These are phyloP conservation scores for Antigone vipio DNA, from an alignment of 2,113 vertebrate genomes.

Conservation along the genomic window DNA sequence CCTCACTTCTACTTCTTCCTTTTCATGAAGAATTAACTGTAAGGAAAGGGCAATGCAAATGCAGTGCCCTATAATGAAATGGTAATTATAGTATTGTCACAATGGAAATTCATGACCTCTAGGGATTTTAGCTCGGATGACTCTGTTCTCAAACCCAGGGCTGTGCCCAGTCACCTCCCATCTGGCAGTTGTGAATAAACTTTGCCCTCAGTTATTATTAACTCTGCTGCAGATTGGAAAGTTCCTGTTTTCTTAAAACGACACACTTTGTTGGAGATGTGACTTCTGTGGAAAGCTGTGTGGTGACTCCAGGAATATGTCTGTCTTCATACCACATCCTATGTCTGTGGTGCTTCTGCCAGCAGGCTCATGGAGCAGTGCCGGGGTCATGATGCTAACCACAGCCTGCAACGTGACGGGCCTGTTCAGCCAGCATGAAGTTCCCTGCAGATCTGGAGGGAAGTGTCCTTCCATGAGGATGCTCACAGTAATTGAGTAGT, in stretches of 20 bases:
- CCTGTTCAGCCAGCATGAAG: not conserved
- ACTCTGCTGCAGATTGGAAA: not conserved
- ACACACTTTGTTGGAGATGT: not conserved
- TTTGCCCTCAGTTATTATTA: not conserved
- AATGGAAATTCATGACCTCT: not conserved
- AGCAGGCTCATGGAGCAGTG: not conserved
- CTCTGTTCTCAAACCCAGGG: not conserved
- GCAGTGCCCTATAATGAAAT: not conserved
- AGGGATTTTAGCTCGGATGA: not conserved
- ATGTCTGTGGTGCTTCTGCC: not conserved
- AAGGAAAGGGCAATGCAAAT: not conserved
- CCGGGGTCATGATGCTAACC: not conserved
- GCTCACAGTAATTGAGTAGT: not conserved
- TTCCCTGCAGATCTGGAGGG: not conserved
- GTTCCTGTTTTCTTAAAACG: not conserved
- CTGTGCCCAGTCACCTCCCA: not conserved
- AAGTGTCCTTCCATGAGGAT: not conserved
- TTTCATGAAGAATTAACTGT: not conserved
- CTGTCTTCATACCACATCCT: not conserved
- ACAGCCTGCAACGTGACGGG: not conserved
- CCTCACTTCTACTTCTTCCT: not conserved
- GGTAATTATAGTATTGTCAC: not conserved
- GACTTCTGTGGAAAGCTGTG: not conserved
- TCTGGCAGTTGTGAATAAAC: not conserved
- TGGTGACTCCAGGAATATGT: not conserved